phyloP scores from a whole-genome alignment of 1,140 invertebrate species.

The Micrasema minimum region DNA sequence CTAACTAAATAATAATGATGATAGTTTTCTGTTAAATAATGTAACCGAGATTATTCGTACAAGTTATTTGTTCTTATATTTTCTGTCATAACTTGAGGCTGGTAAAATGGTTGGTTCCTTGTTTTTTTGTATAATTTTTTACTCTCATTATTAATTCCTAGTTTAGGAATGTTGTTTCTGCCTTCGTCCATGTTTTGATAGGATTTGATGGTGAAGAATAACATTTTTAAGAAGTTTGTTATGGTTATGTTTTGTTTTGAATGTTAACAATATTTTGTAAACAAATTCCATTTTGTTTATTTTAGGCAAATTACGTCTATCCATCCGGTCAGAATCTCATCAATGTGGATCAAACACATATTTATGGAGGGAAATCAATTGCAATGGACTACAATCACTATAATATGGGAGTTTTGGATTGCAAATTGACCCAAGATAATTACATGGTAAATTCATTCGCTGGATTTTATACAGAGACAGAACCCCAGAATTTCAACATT shows the following conservation, averaged over 20 bases:
- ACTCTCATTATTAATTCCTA: neutral
- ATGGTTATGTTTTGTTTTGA: too few species aligned
- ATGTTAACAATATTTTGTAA: too few species aligned
- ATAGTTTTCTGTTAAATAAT: too few species aligned
- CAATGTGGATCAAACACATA: constrained; percentile 8
- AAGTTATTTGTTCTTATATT: neutral
- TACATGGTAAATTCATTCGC: constrained; percentile 2
- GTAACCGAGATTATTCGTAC: too few species aligned
- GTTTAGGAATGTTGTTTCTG: neutral
- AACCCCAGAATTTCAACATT: neutral
- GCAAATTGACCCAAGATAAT: constrained; percentile 16
- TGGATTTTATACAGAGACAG: neutral
- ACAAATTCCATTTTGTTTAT: neutral
- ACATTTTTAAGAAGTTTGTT: too few species aligned
- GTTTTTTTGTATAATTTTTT: constrained; percentile 15
- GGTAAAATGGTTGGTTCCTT: constrained; percentile 1
- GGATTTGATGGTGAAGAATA: too few species aligned
- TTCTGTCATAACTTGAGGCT: constrained; percentile 1
- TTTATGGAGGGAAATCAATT: constrained; percentile 4
- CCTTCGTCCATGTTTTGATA: too few species aligned
- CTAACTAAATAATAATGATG: too few species aligned
- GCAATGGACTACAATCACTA: constrained; percentile 15
- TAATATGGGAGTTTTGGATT: constrained; percentile 1
- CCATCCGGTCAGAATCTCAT: neutral
- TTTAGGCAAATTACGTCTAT: constrained; percentile 19